A percentile compares a stretch with the other conserved stretches of the same genome.
phyloP scores from a whole-genome alignment of 2,113 vertebrate species.

The Neopipo cinnamomea region DNA sequence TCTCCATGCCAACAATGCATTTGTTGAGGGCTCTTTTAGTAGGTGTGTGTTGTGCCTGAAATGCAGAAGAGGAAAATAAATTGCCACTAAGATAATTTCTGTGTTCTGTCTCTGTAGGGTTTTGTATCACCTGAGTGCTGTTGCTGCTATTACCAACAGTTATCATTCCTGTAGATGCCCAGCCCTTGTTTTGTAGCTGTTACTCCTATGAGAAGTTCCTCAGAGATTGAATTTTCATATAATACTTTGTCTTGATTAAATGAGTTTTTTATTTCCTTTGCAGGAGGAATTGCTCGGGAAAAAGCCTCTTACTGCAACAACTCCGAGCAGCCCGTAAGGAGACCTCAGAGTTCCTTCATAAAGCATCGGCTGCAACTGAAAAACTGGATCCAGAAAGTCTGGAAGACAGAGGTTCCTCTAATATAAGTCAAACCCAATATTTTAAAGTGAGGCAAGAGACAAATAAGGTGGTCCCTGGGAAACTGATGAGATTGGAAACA shows the following conservation, averaged over 20 bases:
- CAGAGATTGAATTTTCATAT: background rate
- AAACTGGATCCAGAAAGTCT: background rate
- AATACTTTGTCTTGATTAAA: background rate
- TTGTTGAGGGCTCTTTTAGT: background rate
- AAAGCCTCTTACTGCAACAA: conserved; percentile 29
- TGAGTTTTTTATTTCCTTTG: background rate
- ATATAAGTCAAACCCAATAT: background rate
- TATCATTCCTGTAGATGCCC: background rate
- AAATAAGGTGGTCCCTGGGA: background rate
- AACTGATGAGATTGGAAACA: background rate
- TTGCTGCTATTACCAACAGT: background rate
- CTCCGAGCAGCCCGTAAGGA: background rate
- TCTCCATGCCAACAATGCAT: background rate
- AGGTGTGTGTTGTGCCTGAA: background rate
- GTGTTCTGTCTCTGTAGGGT: background rate
- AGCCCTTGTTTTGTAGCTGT: background rate
- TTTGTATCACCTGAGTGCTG: background rate
- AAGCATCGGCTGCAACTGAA: background rate
- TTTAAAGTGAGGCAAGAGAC: background rate
- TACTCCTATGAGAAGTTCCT: background rate
- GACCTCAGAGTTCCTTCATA: background rate
- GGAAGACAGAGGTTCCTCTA: background rate
- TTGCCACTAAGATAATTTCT: background rate
- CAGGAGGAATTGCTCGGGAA: conserved; percentile 50
- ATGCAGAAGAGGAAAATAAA: background rate